Evolutionary conservation across 2,888 invertebrate genomes (phyloP).

Genomic region (Polylopha cassiicola): DNA sequence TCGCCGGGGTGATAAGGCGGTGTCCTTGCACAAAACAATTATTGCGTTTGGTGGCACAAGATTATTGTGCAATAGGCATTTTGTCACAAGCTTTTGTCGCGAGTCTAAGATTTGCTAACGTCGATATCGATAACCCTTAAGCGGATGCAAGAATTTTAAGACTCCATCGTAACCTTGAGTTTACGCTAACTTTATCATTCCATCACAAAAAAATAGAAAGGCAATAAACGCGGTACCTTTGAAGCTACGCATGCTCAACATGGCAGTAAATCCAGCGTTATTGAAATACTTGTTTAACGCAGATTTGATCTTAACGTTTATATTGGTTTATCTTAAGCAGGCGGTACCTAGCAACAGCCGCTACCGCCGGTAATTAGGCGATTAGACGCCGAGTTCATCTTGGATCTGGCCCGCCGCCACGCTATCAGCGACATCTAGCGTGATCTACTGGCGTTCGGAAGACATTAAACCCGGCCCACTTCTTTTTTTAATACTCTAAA

Average conservation of each 20-base stretch:
- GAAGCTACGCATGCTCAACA: no score
- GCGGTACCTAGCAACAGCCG: constrained; percentile 17
- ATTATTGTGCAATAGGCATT: constrained; percentile 57
- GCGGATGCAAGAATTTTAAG: no score
- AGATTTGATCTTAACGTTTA: constrained; percentile 11
- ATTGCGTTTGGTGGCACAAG: constrained; percentile 50
- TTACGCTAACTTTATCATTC: no score
- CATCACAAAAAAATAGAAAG: no score
- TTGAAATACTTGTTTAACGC: no score
- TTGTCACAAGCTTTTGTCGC: constrained; percentile 48
- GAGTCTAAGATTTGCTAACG: constrained; percentile 38
- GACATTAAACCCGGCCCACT: constrained; percentile 35
- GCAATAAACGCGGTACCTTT: no score
- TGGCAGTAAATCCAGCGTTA: no score
- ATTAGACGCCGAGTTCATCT: constrained; percentile 50
- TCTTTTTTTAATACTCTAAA: constrained; percentile 19
- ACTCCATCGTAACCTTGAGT: no score
- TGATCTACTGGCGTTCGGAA: constrained; percentile 60
- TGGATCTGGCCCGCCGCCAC: constrained; percentile 68
- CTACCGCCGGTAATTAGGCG: constrained; percentile 49
- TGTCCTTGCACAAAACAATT: constrained; percentile 73
- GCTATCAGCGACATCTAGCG: constrained; percentile 66
- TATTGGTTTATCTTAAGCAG: constrained; percentile 16
- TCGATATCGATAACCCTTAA: constrained; percentile 38
- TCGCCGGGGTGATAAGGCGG: constrained; percentile 55